A percentile compares a stretch with the other conserved stretches of the same genome.
Conservation (phyloP, 2,113 vertebrate species). For the Prunella fulvescens region DNA sequence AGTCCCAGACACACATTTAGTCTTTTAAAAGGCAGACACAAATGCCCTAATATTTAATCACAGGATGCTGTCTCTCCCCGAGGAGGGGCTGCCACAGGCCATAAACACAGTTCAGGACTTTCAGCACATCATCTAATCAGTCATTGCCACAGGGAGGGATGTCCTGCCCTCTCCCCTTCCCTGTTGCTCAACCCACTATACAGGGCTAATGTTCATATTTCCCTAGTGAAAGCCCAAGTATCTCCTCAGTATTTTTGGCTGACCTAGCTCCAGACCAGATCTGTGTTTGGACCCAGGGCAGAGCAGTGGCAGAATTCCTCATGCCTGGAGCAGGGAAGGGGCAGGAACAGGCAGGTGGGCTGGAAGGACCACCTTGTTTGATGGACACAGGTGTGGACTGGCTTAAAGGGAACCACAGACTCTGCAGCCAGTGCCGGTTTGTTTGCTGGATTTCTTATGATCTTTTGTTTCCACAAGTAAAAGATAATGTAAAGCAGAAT, state of each 20-base stretch:
- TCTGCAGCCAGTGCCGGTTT: not conserved
- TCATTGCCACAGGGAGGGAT: not conserved
- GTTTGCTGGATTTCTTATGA: too few relatives aligned
- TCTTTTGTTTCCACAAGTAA: not conserved
- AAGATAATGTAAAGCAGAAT: accelerated
- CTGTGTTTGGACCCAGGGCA: not conserved
- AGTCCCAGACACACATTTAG: not conserved
- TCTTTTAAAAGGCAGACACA: not conserved
- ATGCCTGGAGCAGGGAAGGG: accelerated
- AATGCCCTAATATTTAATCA: not conserved
- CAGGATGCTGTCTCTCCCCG: not conserved
- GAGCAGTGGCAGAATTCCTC: not conserved
- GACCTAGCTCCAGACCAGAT: not conserved
- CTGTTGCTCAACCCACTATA: not conserved
- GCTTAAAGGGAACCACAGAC: not conserved
- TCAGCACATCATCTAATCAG: not conserved
- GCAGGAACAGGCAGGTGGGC: not conserved
- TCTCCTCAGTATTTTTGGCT: accelerated
- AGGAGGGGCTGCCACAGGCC: not conserved
- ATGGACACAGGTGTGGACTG: not conserved
- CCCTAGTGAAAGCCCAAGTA: not conserved
- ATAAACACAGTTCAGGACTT: not conserved
- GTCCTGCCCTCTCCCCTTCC: not conserved
- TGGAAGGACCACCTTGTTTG: not conserved
- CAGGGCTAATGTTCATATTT: not conserved